Evolutionary conservation across 2,113 vertebrate species (phyloP).

Genomic region (Bostrychus sinensis): DNA sequence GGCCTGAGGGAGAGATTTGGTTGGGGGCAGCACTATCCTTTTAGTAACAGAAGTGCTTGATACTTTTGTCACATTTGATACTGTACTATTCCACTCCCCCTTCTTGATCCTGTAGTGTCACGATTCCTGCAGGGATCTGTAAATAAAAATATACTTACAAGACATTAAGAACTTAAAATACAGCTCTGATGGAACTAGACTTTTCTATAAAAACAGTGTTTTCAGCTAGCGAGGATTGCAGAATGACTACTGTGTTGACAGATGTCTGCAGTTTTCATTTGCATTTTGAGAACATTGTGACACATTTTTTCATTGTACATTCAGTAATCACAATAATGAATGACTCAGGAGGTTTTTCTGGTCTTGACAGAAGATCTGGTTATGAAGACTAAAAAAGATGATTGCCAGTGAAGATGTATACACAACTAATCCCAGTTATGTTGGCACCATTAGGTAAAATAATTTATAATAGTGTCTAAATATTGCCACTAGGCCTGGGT

Average conservation of each 20-base stretch:
- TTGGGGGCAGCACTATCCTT: slow-evolving; percentile 20
- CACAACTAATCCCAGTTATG: too few relatives aligned
- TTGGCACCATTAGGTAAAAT: too few relatives aligned
- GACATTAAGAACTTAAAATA: not conserved
- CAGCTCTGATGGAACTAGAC: too few relatives aligned
- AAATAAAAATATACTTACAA: not conserved
- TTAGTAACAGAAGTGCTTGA: slow-evolving; percentile 25
- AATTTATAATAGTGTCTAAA: too few relatives aligned
- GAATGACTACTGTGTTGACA: slow-evolving; percentile 9
- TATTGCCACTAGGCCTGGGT: too few relatives aligned
- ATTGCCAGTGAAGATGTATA: too few relatives aligned
- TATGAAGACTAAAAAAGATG: too few relatives aligned
- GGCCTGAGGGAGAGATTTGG: slow-evolving; percentile 39
- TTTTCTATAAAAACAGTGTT: not conserved
- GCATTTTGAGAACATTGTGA: slow-evolving; percentile 16
- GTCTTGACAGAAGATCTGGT: not conserved
- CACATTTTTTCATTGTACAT: slow-evolving; percentile 8
- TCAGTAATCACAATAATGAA: slow-evolving; percentile 11
- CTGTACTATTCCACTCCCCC: not conserved
- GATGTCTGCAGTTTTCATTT: slow-evolving; percentile 16
- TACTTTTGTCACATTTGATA: not conserved
- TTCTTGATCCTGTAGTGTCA: not conserved
- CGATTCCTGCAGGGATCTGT: not conserved
- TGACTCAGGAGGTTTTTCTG: not conserved
- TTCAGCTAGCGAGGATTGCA: slow-evolving; percentile 7